Conservation (phyloP, 2,888 invertebrate species). For the Lycophotia porphyrea region DNA sequence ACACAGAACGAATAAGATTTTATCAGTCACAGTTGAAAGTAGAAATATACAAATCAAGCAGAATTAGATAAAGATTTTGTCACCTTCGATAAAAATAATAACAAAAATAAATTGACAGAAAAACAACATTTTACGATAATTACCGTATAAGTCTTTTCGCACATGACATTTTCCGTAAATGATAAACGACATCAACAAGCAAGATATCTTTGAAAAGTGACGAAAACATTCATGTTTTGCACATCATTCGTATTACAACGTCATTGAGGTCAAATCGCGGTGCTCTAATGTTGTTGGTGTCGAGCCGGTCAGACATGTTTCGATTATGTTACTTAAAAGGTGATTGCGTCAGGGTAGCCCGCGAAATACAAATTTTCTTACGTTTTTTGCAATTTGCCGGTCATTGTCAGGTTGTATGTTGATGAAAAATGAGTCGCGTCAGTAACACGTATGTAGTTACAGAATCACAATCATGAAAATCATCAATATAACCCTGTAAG, state of each 20-base stretch:
- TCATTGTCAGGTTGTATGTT: too few relatives aligned
- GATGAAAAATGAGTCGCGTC: too few relatives aligned
- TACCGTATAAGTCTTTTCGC: not conserved
- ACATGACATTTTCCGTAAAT: constrained; percentile 14
- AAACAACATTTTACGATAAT: not conserved
- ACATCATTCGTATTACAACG: constrained; percentile 11
- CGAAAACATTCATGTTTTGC: constrained; percentile 13
- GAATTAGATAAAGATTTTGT: not conserved
- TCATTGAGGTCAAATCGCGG: constrained; percentile 46
- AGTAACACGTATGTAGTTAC: too few relatives aligned
- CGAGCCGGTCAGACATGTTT: constrained; percentile 31
- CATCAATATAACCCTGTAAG: too few relatives aligned
- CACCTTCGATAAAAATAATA: not conserved
- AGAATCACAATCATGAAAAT: too few relatives aligned
- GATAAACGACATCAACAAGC: constrained; percentile 20
- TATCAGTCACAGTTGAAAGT: not conserved
- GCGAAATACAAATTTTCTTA: too few relatives aligned
- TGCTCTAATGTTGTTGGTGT: constrained; percentile 27
- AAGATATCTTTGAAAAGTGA: not conserved
- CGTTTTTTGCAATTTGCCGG: too few relatives aligned
- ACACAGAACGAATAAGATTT: not conserved
- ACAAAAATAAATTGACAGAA: not conserved
- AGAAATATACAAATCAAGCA: not conserved
- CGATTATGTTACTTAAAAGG: constrained; percentile 26
- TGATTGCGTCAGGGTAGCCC: too few relatives aligned